Evolutionary conservation across 2,888 invertebrate genomes (phyloP), one percentile per base, ranked within the genome.

Genomic region (Chymomyza fuscimana): DNA sequence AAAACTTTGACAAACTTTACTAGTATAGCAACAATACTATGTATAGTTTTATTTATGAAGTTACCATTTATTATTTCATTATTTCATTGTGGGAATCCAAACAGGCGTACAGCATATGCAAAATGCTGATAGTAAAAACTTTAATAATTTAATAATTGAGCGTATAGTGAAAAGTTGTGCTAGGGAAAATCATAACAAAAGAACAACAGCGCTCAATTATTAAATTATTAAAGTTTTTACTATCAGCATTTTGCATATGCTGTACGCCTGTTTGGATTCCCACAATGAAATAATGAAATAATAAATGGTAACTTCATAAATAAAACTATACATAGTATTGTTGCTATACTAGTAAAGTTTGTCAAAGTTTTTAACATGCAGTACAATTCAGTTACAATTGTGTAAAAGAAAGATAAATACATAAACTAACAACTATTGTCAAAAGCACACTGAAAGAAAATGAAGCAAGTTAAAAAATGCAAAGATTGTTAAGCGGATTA

Each of bases 241-340:
- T 25, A 56, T 32, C 54, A 36, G 54, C 9, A 50, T 51, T 29
- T 52, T 32, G 32, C 52, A 63, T 79, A 79, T 82, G 65, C 62
- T 54, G 54, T 46, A 67, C 83, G 83, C 72, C 65, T 77, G 78
- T 65, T 70, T 70, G 73, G 71, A 52, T 86, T 86, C 86, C 77
- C 86, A 86, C 83, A 80, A 87, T 86, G 87, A 86, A 72, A 73
- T n/a, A n/a, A n/a, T n/a, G n/a, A n/a, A n/a, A n/a, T n/a, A n/a
- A n/a, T 60, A 67, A 72, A 87, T 83, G 32, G 76, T 83, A 65
- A 66, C 70, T 73, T 69, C 72, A 72, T 75, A 70, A 71, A 70
- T 65, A 72, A 60, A 61, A 69, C 40, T 46, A 46, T 4, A 4
- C 60, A 60, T 65, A 63, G 60, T 70, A 52, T 67, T 54, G 22